phyloP scores from a whole-genome alignment of 2,888 invertebrate species.

The Biston betularia region DNA sequence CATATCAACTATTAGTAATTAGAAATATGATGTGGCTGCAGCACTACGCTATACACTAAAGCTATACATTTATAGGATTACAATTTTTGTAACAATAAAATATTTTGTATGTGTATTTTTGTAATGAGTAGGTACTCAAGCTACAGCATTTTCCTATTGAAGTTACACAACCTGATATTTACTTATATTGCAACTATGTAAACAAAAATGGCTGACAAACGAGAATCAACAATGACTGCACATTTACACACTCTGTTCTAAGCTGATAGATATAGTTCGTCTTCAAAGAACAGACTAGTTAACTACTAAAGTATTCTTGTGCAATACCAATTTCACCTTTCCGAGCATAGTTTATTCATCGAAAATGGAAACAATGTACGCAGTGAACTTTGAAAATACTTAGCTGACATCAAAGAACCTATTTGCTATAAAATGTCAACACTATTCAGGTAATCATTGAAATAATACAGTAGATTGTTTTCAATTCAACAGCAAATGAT shows the following conservation, averaged over 20 bases:
- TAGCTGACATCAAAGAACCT: slow-evolving; percentile 35
- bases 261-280: not conserved
- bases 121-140: not conserved
- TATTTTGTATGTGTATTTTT: too few relatives aligned
- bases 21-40: too few relatives aligned
- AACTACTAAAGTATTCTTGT: slow-evolving; percentile 47
- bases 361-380: slow-evolving; percentile 40
- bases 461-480: slow-evolving; percentile 35
- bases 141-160: not conserved
- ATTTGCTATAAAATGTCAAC: slow-evolving; percentile 50
- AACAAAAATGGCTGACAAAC: not conserved
- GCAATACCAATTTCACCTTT: slow-evolving; percentile 15
- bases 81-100: too few relatives aligned
- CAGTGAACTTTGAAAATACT: slow-evolving; percentile 46
- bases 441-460: slow-evolving; percentile 49
- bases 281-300: slow-evolving; percentile 1
- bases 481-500: slow-evolving; percentile 11
- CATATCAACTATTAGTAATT: too few relatives aligned
- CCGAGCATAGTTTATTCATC: slow-evolving; percentile 30
- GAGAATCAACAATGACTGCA: too few relatives aligned
- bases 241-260: not conserved
- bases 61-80: too few relatives aligned
- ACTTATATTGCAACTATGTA: not conserved
- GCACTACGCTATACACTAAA: too few relatives aligned
- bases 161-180: not conserved